Percentiles rank a stretch among this genome's conserved stretches.
Conservation (phyloP, 2,113 vertebrate species). For the Delphinus delphis region DNA sequence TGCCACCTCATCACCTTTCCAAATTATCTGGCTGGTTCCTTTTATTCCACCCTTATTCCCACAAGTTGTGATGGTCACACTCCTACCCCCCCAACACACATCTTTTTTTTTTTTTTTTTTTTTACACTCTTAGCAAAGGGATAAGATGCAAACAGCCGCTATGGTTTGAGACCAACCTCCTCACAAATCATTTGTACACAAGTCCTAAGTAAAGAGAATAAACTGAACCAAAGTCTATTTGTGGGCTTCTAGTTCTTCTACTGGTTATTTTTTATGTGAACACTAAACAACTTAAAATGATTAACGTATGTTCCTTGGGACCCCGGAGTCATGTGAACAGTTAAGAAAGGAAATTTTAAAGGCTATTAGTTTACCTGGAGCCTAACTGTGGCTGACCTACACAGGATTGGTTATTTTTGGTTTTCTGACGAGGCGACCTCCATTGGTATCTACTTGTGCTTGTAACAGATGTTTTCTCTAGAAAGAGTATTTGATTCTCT, state of each 20-base stretch:
- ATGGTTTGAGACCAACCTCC: neutral
- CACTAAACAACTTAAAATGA: neutral
- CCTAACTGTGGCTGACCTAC: neutral
- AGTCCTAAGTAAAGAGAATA: neutral
- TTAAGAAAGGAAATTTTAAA: neutral
- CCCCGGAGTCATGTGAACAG: neutral
- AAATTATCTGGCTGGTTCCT: neutral
- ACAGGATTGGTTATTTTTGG: neutral
- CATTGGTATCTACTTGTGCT: neutral
- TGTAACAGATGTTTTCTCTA: neutral
- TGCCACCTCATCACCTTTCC: neutral
- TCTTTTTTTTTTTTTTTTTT: too few relatives aligned
- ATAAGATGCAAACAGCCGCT: neutral
- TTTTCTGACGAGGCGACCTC: neutral
- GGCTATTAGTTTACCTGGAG: neutral
- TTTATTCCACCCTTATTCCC: neutral
- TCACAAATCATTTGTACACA: neutral
- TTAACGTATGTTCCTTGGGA: neutral
- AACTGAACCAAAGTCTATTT: neutral
- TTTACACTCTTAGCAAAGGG: neutral
- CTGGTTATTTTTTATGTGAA: neutral
- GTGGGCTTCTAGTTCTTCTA: neutral
- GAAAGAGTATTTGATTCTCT: neutral
- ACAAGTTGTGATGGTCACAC: neutral
- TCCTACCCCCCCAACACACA: too few relatives aligned